Conservation (phyloP, 2,888 invertebrate genomes). For the Dioctria linearis region DNA sequence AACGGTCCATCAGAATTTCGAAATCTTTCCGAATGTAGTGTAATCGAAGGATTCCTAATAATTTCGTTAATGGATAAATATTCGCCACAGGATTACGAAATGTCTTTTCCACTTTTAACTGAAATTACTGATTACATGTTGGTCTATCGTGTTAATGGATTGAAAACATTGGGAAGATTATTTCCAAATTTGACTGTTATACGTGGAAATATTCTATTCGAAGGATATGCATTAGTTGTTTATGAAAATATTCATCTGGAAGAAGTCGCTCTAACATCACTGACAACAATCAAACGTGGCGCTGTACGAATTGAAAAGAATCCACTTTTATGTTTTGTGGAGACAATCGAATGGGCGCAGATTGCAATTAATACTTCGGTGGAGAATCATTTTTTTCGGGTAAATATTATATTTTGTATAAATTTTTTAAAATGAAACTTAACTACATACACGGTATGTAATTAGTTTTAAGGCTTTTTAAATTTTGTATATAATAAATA, state of each 20-base stretch:
- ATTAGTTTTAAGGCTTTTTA: no score
- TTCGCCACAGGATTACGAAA: constrained; percentile 74
- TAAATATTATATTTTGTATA: constrained; percentile 60
- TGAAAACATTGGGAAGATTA: constrained; percentile 85
- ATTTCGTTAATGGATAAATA: constrained; percentile 86
- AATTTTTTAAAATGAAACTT: no score
- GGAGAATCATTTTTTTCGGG: constrained; percentile 75
- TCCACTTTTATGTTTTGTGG: constrained; percentile 88
- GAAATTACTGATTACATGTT: constrained; percentile 95
- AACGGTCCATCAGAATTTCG: constrained; percentile 76
- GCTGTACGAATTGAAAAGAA: constrained; percentile 94
- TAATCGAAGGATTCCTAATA: constrained; percentile 93
- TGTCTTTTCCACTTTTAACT: constrained; percentile 85
- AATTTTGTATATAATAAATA: no score
- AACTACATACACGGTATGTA: no score
- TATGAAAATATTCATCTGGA: constrained; percentile 85
- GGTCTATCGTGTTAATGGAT: constrained; percentile 85
- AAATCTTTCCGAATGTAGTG: constrained; percentile 83
- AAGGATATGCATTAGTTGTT: constrained; percentile 89
- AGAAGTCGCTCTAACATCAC: constrained; percentile 86
- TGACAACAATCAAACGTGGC: constrained; percentile 87
- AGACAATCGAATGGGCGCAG: constrained; percentile 91
- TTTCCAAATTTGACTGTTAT: constrained; percentile 97
- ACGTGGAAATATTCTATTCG: constrained; percentile 87
- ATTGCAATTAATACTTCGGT: constrained; percentile 79